Percentiles rank a stretch among this genome's conserved stretches.
Evolutionary conservation across 2,888 invertebrate species (phyloP).

Genomic region (Himalopsyche kuldschensis): DNA sequence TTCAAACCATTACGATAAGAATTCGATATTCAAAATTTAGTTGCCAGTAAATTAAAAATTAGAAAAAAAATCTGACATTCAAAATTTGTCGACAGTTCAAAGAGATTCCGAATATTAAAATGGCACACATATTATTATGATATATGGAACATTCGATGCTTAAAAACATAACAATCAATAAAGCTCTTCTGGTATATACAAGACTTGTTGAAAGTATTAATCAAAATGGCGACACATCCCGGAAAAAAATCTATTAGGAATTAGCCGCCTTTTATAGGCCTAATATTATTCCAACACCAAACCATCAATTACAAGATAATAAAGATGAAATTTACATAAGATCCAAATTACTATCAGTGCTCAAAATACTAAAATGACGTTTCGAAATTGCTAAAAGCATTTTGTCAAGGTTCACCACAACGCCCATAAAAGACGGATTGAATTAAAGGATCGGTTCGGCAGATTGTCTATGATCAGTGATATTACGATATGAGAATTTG

Average conservation of each 20-base stretch:
- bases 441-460: background rate
- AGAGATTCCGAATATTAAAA: too few species aligned
- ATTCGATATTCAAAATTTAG: too few species aligned
- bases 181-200: background rate
- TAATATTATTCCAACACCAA: background rate
- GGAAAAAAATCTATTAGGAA: background rate
- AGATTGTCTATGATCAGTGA: too few species aligned
- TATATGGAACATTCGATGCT: too few species aligned
- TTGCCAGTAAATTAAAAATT: too few species aligned
- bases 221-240: background rate
- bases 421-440: background rate
- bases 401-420: background rate
- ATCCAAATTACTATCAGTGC: background rate
- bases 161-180: background rate
- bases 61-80: too few species aligned
- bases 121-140: too few species aligned
- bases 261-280: background rate
- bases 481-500: too few species aligned
- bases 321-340: background rate
- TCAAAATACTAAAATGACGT: background rate
- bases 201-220: background rate
- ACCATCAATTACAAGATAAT: background rate
- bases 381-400: background rate
- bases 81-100: too few species aligned
- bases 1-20: too few species aligned